Evolutionary conservation across 2,797 vertebrate species (phyloP).

Genomic region (Alcedo atthis): DNA sequence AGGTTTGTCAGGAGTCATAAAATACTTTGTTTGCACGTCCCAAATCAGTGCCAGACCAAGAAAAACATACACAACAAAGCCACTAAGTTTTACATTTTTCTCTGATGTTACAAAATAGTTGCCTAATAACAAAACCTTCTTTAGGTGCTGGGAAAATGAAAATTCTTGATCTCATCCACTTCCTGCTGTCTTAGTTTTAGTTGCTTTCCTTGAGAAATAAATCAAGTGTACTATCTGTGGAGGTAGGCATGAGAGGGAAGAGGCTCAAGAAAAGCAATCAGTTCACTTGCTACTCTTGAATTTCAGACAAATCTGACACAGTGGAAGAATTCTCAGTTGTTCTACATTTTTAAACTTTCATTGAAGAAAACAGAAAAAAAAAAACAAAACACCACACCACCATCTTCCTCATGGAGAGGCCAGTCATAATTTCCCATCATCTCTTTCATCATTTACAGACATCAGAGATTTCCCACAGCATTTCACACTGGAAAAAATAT

Average conservation of each 20-base stretch:
- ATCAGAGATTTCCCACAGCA: background rate
- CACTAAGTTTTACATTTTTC: background rate
- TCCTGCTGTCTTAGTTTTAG: background rate
- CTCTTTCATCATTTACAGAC: background rate
- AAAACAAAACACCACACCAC: background rate
- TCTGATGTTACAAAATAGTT: background rate
- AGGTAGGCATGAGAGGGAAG: background rate
- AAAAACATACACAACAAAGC: background rate
- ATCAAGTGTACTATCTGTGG: background rate
- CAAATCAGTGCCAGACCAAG: background rate
- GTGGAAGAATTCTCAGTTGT: background rate
- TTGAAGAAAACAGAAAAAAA: background rate
- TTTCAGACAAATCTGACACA: background rate
- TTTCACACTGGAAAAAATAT: background rate
- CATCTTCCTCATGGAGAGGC: background rate
- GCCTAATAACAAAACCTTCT: background rate
- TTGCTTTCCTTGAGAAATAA: background rate
- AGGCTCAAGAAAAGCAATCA: background rate
- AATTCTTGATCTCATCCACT: background rate
- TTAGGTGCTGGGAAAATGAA: background rate
- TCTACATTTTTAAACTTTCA: background rate
- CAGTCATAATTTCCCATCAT: background rate
- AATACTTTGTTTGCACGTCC: background rate
- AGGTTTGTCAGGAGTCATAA: background rate
- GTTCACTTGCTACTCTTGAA: background rate